Evolutionary conservation across 2,797 vertebrate genomes (phyloP).

Genomic region (Trematomus bernacchii): DNA sequence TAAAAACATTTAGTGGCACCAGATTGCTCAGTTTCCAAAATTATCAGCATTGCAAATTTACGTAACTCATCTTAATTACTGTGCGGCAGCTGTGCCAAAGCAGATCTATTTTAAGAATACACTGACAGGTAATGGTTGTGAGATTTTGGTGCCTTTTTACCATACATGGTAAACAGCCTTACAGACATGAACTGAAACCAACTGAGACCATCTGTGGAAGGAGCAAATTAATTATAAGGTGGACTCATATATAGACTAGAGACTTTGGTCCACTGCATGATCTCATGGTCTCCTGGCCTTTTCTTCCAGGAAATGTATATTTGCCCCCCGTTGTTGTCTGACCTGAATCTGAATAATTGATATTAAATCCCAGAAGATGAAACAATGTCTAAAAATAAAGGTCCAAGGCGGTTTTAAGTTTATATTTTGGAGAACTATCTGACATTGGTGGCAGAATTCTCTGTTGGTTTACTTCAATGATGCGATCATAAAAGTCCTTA

Average conservation of each 20-base stretch:
- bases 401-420: background rate
- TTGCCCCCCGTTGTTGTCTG: constrained; percentile 20
- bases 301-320: constrained; percentile 42
- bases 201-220: background rate
- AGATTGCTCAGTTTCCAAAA: too few species aligned
- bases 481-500: background rate
- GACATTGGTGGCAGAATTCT: too few species aligned
- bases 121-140: too few species aligned
- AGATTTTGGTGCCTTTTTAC: too few species aligned
- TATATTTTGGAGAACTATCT: background rate
- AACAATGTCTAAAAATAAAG: constrained; percentile 32
- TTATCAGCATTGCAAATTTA: too few species aligned
- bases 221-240: constrained; percentile 24
- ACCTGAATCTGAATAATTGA: constrained; percentile 65
- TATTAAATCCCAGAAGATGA: constrained; percentile 39
- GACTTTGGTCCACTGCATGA: constrained; percentile 11
- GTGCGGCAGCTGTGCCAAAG: too few species aligned
- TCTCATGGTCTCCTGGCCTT: constrained; percentile 13
- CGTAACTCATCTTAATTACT: too few species aligned
- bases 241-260: background rate
- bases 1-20: too few species aligned
- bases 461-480: background rate
- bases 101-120: too few species aligned
- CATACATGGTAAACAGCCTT: background rate
- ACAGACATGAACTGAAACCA: constrained; percentile 1